These are phyloP conservation scores for Hyppa rectilinea DNA, from an alignment of 2,888 invertebrate genomes.

Conservation along the genomic window DNA sequence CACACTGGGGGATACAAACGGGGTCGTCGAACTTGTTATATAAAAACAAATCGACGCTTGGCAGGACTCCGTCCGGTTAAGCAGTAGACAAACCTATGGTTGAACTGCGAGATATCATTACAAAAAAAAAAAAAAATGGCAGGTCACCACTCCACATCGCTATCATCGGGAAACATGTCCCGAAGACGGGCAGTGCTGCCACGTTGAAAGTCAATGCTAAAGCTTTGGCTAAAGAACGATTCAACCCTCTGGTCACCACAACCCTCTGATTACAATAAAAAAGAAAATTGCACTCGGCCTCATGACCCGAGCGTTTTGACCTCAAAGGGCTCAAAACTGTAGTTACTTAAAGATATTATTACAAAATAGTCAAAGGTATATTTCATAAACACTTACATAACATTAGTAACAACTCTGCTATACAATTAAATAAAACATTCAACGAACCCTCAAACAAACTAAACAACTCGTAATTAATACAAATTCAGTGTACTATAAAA, in stretches of 20 bases:
- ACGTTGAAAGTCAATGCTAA: background rate
- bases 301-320: background rate
- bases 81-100: too few species aligned
- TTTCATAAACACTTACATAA: background rate
- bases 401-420: background rate
- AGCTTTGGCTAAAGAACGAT: background rate
- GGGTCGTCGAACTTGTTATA: background rate
- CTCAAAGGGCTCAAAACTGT: background rate
- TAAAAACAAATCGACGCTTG: background rate
- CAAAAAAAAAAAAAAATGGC: too few species aligned
- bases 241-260: too few species aligned
- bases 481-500: background rate
- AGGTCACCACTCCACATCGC: too few species aligned
- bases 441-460: background rate
- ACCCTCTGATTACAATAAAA: too few species aligned
- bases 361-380: background rate
- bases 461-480: background rate
- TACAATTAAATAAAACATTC: background rate
- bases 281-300: background rate
- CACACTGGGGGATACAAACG: conserved; percentile 70
- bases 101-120: too few species aligned
- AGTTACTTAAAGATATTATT: too few species aligned
- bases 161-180: background rate
- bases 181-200: background rate
- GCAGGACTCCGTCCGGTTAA: too few species aligned